Conservation (phyloP, 2,113 vertebrate species). For the Coptodon rendalli region DNA sequence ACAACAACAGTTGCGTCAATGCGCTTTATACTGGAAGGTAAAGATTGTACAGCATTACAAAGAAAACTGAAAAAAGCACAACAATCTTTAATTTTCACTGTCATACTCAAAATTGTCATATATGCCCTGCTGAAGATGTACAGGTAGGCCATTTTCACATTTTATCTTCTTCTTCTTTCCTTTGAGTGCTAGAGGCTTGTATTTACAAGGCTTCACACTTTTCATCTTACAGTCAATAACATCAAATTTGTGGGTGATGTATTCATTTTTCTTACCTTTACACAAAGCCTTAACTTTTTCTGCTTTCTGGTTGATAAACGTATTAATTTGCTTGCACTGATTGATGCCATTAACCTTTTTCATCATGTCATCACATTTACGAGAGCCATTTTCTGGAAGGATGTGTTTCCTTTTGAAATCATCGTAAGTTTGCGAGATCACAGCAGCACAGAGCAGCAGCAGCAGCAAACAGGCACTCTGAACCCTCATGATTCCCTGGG, state of each 20-base stretch:
- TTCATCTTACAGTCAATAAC: not conserved
- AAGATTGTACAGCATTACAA: rapidly evolving
- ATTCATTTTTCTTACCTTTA: not conserved
- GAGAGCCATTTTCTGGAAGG: not conserved
- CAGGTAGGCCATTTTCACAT: not conserved
- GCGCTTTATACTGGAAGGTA: rapidly evolving
- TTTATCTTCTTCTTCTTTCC: not conserved
- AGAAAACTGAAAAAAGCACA: not conserved
- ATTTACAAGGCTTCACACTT: not conserved
- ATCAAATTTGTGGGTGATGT: not conserved
- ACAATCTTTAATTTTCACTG: not conserved
- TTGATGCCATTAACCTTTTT: not conserved
- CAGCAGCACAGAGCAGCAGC: not conserved
- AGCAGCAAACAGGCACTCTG: not conserved
- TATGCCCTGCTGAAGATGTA: not conserved
- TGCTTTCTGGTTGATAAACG: not conserved
- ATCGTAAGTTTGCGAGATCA: not conserved
- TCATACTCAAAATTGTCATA: not conserved
- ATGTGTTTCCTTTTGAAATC: not conserved
- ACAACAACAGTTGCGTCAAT: not conserved
- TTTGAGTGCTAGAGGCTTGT: not conserved
- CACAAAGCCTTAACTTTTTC: not conserved
- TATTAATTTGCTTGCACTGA: not conserved
- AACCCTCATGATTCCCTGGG: not conserved
- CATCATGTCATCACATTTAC: not conserved